phyloP scores from a whole-genome alignment of 2,113 vertebrate species.

The Scartelaos histophorus region DNA sequence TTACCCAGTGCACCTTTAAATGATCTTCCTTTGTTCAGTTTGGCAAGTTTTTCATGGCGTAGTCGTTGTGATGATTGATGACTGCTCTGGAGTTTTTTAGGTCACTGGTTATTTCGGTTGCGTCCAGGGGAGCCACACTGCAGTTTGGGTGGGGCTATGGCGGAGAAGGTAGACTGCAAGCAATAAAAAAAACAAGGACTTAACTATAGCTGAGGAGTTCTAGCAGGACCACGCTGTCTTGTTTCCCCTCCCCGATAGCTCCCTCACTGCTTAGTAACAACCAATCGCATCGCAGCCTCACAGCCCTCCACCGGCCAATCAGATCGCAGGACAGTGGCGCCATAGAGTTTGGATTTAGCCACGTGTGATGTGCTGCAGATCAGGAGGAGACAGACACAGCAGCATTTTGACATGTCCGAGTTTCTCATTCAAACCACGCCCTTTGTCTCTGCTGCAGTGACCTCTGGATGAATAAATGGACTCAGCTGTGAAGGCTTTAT shows the following conservation, averaged over 20 bases:
- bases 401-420: slow-evolving; percentile 17
- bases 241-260: slow-evolving; percentile 67
- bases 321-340: slow-evolving; percentile 62
- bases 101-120: slow-evolving; percentile 59
- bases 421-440: slow-evolving; percentile 45
- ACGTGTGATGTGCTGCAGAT: slow-evolving; percentile 56
- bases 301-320: slow-evolving; percentile 66
- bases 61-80: slow-evolving; percentile 6
- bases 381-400: slow-evolving; percentile 21
- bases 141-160: slow-evolving; percentile 68
- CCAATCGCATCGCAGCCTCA: slow-evolving; percentile 68
- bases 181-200: slow-evolving; percentile 21
- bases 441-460: slow-evolving; percentile 46
- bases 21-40: neutral
- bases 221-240: slow-evolving; percentile 71
- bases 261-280: slow-evolving; percentile 85
- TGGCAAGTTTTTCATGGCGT: neutral
- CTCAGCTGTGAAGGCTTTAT: neutral
- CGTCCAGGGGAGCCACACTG: slow-evolving; percentile 68
- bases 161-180: slow-evolving; percentile 33
- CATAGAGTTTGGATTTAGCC: slow-evolving; percentile 79
- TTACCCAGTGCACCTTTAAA: neutral
- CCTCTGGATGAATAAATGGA: slow-evolving; percentile 6
- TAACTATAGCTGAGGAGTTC: slow-evolving; percentile 26
- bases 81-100: slow-evolving; percentile 42